These are phyloP conservation scores for Enteromius anoplus DNA, from an alignment of 2,797 vertebrate species.

Conservation along the genomic window DNA sequence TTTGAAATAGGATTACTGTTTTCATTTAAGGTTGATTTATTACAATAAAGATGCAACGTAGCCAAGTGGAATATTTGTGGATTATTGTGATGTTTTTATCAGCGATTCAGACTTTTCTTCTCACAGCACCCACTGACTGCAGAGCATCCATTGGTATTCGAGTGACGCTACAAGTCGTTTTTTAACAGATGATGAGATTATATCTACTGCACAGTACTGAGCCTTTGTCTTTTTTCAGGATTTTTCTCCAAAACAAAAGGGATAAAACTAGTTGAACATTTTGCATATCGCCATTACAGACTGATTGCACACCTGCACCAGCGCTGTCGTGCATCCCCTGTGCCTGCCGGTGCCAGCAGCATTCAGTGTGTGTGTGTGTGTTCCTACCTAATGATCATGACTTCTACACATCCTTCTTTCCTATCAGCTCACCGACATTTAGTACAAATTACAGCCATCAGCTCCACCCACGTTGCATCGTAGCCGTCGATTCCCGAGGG, in stretches of 20 bases:
- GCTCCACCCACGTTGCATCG: conserved; percentile 37
- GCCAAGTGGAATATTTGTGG: not conserved
- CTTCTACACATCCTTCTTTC: conserved; percentile 50
- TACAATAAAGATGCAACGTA: not conserved
- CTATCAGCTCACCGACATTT: conserved; percentile 51
- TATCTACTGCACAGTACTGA: no score
- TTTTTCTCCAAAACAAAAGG: not conserved
- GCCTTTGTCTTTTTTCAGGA: not conserved
- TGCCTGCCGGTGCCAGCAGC: conserved; percentile 36
- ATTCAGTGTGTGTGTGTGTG: conserved; percentile 17
- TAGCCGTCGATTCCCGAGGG: not conserved
- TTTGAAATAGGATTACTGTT: not conserved
- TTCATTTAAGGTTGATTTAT: not conserved
- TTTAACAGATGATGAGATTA: not conserved
- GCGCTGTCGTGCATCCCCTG: conserved; percentile 1
- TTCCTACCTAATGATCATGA: conserved; percentile 52
- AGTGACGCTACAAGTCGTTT: not conserved
- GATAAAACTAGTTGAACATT: not conserved
- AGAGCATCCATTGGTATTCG: not conserved
- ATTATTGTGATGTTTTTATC: not conserved
- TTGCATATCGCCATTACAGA: conserved; percentile 19
- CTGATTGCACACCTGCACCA: conserved; percentile 41
- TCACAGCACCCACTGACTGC: not conserved
- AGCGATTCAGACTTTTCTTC: not conserved
- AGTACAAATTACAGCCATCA: conserved; percentile 55